Percentiles rank a stretch among this genome's conserved stretches.
These are phyloP conservation scores for Dryobota labecula DNA, from an alignment of 2,888 invertebrate species.

Conservation along the genomic window DNA sequence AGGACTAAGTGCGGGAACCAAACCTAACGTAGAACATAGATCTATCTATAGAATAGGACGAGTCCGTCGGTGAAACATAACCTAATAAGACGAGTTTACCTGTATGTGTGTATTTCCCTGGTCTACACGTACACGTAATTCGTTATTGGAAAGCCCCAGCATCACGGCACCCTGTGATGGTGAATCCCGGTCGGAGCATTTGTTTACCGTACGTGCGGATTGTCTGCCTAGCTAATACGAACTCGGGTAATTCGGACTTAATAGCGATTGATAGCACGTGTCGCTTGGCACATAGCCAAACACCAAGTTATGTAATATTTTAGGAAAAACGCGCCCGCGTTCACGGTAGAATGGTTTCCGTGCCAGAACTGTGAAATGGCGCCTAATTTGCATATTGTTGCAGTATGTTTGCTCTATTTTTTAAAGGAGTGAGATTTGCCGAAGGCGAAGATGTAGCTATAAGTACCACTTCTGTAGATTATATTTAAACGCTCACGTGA, in stretches of 20 bases:
- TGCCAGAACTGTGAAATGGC: constrained; percentile 37
- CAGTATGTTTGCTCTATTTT: neutral
- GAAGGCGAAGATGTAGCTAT: neutral
- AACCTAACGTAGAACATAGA: too few species aligned
- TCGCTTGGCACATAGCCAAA: constrained; percentile 55
- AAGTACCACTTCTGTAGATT: neutral
- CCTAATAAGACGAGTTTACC: neutral
- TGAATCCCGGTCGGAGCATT: constrained; percentile 47
- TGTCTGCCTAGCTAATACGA: constrained; percentile 38
- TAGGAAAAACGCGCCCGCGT: constrained; percentile 42
- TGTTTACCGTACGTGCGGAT: constrained; percentile 46
- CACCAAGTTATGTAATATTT: constrained; percentile 57
- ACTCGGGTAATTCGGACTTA: constrained; percentile 47
- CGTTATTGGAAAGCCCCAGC: constrained; percentile 43
- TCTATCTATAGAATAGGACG: too few species aligned
- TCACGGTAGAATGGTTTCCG: constrained; percentile 12
- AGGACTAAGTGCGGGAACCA: too few species aligned
- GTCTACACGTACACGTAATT: constrained; percentile 1
- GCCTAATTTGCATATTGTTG: constrained; percentile 3
- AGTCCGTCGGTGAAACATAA: neutral
- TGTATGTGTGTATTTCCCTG: neutral
- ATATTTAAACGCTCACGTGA: neutral
- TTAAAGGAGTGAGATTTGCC: neutral
- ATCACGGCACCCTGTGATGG: constrained; percentile 14
- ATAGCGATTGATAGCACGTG: constrained; percentile 54